Base-by-base conservation (phyloP, 1,140 invertebrate species). In the Venturia canescens region DNA sequence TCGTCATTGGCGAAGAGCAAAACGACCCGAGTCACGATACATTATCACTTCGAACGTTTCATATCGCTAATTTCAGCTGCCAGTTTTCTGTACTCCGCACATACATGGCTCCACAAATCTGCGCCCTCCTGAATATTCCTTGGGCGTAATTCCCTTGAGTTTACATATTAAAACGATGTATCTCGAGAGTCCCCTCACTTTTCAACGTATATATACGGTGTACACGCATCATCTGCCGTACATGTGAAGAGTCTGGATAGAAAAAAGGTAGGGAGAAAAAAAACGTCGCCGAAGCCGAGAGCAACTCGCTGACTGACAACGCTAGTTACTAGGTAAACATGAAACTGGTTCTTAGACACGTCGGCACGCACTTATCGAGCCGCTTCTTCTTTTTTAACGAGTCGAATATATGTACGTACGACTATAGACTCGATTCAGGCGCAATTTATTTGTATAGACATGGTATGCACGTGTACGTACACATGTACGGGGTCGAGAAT, bases 271-370 rank as follows among this genome's bases (percentile, higher is more conserved):
- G n/a, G n/a, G n/a, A n/a, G 69, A 57, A 31, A 34, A 71, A 48
- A 74, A 69, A 34, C 44, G 21, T 60, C 80, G 38, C 31, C 83
- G 85, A 83, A 87, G 82, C 84, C 84, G 82, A n/a, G 84, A 44
- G 83, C 78, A 84, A 86, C 86, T 86, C 84, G 85, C 85, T 87
- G 86, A 87, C 86, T 87, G 86, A 87, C 86, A 87, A 86, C 86
- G 63, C 86, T 87, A 87, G 82, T 87, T 86, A 84, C 86, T 87
- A 85, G 85, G 83, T 86, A 86, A 87, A 87, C 85, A 86, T 80
- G 77, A 82, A 87, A 86, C 86, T 87, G 85, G 86, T 87, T 87
- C 83, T 83, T 85, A 86, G 84, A 76, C 78, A 83, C 83, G 83
- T 82, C 66, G 60, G 70, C 82, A 83, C 82, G 84, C 84, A 84